Evolutionary conservation across 2,888 invertebrate genomes (phyloP).

Genomic region (Caenorhabditis sulstoni): DNA sequence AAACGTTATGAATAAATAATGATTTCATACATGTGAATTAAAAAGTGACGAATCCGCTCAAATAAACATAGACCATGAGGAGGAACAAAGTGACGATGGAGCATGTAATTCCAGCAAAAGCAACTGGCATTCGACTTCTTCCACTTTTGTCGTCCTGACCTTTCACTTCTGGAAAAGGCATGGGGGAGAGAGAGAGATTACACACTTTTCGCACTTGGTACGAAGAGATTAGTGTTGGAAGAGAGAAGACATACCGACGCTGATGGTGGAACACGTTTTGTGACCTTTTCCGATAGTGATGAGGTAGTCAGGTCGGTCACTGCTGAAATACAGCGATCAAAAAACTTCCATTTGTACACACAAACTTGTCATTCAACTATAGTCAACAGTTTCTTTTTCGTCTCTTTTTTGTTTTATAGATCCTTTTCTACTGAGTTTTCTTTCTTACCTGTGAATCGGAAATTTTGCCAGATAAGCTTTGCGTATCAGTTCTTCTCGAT

Average conservation of each 20-base stretch:
- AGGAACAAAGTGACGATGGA: slow-evolving; percentile 44
- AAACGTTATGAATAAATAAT: slow-evolving; percentile 16
- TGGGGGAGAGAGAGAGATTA: too few species aligned
- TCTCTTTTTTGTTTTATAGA: slow-evolving; percentile 14
- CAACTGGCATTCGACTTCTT: slow-evolving; percentile 33
- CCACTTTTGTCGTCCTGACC: slow-evolving; percentile 49
- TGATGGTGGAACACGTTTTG: slow-evolving; percentile 55
- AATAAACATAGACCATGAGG: slow-evolving; percentile 49
- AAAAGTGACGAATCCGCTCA: slow-evolving; percentile 55
- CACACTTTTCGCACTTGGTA: neutral
- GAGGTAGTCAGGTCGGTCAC: slow-evolving; percentile 58
- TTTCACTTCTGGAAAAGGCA: slow-evolving; percentile 59
- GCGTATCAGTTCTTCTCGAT: slow-evolving; percentile 58
- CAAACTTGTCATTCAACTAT: slow-evolving; percentile 14
- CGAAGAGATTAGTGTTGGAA: slow-evolving; percentile 18
- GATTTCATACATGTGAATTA: slow-evolving; percentile 3
- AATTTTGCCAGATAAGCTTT: slow-evolving; percentile 57
- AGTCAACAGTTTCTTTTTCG: slow-evolving; percentile 7
- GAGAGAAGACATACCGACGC: slow-evolving; percentile 37
- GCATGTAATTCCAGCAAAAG: slow-evolving; percentile 39
- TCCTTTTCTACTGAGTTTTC: neutral
- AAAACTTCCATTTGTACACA: slow-evolving; percentile 7
- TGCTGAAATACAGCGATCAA: slow-evolving; percentile 36
- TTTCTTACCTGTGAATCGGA: slow-evolving; percentile 50
- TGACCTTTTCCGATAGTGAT: slow-evolving; percentile 54